These are phyloP conservation scores for Paralvinella palmiformis DNA, from an alignment of 1,140 invertebrate species.

Conservation along the genomic window DNA sequence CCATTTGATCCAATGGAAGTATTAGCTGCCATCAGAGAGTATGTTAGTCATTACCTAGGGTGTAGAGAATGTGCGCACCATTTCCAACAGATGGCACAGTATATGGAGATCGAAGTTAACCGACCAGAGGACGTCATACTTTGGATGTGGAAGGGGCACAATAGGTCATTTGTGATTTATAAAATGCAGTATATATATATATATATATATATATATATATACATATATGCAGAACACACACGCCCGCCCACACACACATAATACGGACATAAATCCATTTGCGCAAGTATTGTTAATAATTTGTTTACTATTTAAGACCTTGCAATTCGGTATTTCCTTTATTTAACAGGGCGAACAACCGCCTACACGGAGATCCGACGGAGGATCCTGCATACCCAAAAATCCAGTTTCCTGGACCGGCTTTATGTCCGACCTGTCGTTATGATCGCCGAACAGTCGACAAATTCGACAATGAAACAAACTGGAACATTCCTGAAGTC, in stretches of 20 bases:
- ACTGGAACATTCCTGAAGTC: conserved; percentile 5
- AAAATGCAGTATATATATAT: too few relatives aligned
- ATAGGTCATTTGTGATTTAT: too few relatives aligned
- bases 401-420: conserved; percentile 70
- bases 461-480: background rate
- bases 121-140: conserved; percentile 68
- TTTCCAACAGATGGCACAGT: conserved; percentile 59
- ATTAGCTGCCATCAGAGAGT: conserved; percentile 73
- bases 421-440: conserved; percentile 64
- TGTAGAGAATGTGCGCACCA: conserved; percentile 79
- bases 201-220: too few relatives aligned
- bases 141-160: conserved; percentile 90
- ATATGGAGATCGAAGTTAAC: conserved; percentile 59
- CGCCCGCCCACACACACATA: too few relatives aligned
- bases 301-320: too few relatives aligned
- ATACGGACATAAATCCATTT: too few relatives aligned
- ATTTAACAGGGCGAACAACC: conserved; percentile 66
- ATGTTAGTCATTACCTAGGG: conserved; percentile 83
- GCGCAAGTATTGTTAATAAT: too few relatives aligned
- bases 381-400: conserved; percentile 85
- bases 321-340: too few relatives aligned
- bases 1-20: conserved; percentile 55
- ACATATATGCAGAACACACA: too few relatives aligned
- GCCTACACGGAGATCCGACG: conserved; percentile 72
- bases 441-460: background rate